phyloP scores from a whole-genome alignment of 30 jellyfish, hydroid and myxozoan species.

The Aurelia sp. region DNA sequence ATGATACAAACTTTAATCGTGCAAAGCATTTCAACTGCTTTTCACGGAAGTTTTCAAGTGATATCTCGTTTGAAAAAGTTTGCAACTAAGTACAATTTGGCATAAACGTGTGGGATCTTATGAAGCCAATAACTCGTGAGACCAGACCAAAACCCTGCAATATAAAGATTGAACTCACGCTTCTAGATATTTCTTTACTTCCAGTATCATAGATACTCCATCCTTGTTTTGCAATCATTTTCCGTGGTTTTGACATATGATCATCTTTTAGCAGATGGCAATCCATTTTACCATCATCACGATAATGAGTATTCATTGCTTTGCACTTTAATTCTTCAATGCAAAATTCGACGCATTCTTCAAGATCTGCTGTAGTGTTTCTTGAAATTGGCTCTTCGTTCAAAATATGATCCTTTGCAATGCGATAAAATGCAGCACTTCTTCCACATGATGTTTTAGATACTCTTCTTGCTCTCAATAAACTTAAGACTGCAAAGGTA shows the following conservation, averaged over 20 bases:
- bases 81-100: too few relatives aligned
- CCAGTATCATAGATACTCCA: slow-evolving; percentile 47
- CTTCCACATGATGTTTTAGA: slow-evolving; percentile 38
- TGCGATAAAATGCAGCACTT: slow-evolving; percentile 40
- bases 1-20: too few relatives aligned
- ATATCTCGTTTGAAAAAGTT: too few relatives aligned
- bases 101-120: too few relatives aligned
- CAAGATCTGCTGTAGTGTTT: slow-evolving; percentile 25
- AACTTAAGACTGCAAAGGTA: too few relatives aligned
- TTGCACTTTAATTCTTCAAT: slow-evolving; percentile 19
- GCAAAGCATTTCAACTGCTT: too few relatives aligned
- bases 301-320: slow-evolving; percentile 22
- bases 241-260: slow-evolving; percentile 38
- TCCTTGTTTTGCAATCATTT: slow-evolving; percentile 20
- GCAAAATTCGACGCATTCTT: slow-evolving; percentile 27
- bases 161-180: slow-evolving; percentile 3
- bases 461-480: not conserved
- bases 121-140: too few relatives aligned
- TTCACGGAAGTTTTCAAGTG: too few relatives aligned
- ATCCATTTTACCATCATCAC: slow-evolving; percentile 13
- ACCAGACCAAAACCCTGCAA: too few relatives aligned
- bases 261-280: slow-evolving; percentile 43
- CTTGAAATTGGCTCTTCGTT: slow-evolving; percentile 31
- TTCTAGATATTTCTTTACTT: slow-evolving; percentile 20
- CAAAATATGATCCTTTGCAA: slow-evolving; percentile 24